phyloP scores from a whole-genome alignment of 1,140 invertebrate species.

The Pseudachorutes palmiensis region DNA sequence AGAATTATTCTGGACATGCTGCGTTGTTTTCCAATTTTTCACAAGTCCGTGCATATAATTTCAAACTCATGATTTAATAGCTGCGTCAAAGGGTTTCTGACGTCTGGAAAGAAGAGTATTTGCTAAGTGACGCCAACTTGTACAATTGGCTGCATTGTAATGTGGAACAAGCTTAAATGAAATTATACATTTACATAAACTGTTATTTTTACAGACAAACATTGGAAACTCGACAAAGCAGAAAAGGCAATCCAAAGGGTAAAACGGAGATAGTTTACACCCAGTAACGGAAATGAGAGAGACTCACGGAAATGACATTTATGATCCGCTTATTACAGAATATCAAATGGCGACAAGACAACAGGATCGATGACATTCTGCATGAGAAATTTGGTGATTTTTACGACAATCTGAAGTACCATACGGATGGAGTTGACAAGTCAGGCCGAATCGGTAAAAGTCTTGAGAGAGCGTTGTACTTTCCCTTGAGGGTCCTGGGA shows the following conservation, averaged over 20 bases:
- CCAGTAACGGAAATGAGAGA: too few relatives aligned
- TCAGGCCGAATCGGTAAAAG: not conserved
- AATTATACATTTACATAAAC: not conserved
- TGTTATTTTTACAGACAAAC: constrained; percentile 7
- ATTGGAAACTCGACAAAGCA: constrained; percentile 14
- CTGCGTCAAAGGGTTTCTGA: not conserved
- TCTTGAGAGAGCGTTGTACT: not conserved
- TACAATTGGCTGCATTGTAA: not conserved
- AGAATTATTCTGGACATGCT: not conserved
- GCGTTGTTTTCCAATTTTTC: too few relatives aligned
- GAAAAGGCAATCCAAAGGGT: constrained; percentile 15
- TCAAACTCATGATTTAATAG: not conserved
- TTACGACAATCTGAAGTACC: not conserved
- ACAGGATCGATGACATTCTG: constrained; percentile 1
- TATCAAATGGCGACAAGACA: constrained; percentile 10
- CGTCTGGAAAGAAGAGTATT: constrained; percentile 1
- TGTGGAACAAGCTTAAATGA: not conserved
- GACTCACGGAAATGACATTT: not conserved
- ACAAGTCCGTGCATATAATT: too few relatives aligned
- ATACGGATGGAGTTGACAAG: constrained; percentile 15
- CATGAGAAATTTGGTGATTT: constrained; percentile 12
- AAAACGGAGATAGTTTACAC: too few relatives aligned
- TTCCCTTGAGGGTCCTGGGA: too few relatives aligned
- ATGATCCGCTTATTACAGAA: not conserved
- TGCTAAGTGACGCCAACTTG: not conserved